Percentiles rank a stretch among this genome's conserved stretches.
These are phyloP conservation scores for Nomada flava DNA, from an alignment of 2,888 invertebrate genomes.

Conservation along the genomic window DNA sequence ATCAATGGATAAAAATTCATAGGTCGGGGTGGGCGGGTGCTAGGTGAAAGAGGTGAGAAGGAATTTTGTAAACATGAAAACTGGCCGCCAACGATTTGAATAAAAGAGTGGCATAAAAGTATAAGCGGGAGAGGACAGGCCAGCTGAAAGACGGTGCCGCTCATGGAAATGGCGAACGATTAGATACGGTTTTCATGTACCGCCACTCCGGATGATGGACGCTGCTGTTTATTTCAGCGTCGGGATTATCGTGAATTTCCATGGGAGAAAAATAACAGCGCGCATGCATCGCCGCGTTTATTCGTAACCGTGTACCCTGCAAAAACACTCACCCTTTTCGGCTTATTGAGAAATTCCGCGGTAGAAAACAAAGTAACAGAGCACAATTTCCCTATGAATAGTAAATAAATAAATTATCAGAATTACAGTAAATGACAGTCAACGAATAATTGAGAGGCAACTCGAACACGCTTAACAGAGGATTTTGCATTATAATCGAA, in stretches of 20 bases:
- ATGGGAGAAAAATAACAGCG: conserved; percentile 58
- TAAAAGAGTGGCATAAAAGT: conserved; percentile 45
- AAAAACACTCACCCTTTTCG: conserved; percentile 11
- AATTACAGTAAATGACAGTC: too few species aligned
- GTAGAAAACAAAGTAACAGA: too few species aligned
- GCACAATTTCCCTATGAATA: too few species aligned
- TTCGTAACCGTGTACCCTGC: conserved; percentile 23
- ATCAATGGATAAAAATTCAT: background rate
- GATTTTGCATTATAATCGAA: background rate
- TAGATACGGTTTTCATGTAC: conserved; percentile 78
- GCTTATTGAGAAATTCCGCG: background rate
- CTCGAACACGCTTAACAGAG: background rate
- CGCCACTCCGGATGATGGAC: conserved; percentile 70
- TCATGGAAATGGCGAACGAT: conserved; percentile 71
- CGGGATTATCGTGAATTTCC: conserved; percentile 59
- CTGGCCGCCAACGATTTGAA: conserved; percentile 48
- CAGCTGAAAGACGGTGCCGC: conserved; percentile 39
- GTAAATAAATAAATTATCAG: too few species aligned
- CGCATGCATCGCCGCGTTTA: background rate
- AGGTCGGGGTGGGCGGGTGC: background rate
- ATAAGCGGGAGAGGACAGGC: conserved; percentile 25
- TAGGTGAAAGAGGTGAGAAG: background rate
- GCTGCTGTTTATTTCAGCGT: conserved; percentile 67
- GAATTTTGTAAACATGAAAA: background rate
- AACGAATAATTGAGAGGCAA: background rate